Percentiles rank a stretch among this genome's conserved stretches.
Evolutionary conservation across 2,888 invertebrate species (phyloP).

Genomic region (Frankliniella fusca): DNA sequence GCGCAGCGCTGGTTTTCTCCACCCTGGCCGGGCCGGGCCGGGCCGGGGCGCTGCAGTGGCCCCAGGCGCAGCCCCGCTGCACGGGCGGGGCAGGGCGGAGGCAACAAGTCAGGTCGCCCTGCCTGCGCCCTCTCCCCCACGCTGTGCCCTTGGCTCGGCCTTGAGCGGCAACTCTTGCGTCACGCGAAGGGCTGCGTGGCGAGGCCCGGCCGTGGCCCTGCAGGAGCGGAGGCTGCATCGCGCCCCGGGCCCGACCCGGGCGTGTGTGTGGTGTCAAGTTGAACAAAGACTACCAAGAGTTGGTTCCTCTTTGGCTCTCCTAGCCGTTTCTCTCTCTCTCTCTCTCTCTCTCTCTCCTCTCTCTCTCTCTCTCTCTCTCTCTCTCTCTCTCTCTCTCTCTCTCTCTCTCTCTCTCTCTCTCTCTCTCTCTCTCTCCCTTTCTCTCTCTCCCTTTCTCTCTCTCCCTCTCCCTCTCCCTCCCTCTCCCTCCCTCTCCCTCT

Average conservation of each 20-base stretch:
- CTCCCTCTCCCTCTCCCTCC: constrained; percentile 17
- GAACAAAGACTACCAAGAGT: background rate
- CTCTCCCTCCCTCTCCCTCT: constrained; percentile 33
- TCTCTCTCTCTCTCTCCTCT: constrained; percentile 14
- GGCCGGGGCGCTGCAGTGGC: background rate
- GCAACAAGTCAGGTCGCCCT: background rate
- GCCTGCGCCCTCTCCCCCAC: background rate
- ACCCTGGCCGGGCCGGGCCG: too few relatives aligned
- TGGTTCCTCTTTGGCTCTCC: background rate
- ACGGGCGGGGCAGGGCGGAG: background rate
- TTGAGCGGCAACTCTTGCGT: background rate
- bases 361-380: constrained; percentile 6
- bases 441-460: constrained; percentile 19
- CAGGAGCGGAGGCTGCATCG: background rate
- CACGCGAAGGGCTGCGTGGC: too few relatives aligned
- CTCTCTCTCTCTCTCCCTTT: constrained; percentile 31
- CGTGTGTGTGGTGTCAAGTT: too few relatives aligned
- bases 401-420: constrained; percentile 31
- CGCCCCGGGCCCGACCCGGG: too few relatives aligned
- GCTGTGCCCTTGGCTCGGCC: background rate
- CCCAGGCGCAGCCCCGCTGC: background rate
- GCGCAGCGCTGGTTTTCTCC: too few relatives aligned
- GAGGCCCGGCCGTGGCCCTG: background rate
- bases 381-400: constrained; percentile 8
- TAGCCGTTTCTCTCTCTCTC: too few relatives aligned